These are phyloP conservation scores for Hydropsyche tenuis DNA, from an alignment of 1,140 invertebrate genomes.

Conservation along the genomic window DNA sequence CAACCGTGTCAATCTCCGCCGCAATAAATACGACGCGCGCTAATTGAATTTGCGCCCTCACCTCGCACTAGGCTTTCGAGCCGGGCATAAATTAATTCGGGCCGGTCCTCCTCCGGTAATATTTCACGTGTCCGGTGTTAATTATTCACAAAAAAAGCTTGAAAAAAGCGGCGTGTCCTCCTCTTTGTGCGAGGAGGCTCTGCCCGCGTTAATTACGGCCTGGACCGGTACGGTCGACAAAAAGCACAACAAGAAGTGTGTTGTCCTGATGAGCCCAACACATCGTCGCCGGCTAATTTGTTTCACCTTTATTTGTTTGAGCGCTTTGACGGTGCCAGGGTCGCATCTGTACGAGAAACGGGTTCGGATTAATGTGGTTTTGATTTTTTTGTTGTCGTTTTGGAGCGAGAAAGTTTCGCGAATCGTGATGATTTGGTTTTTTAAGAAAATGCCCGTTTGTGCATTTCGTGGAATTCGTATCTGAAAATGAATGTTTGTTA, in stretches of 20 bases:
- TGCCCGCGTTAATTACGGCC: slow-evolving; percentile 31
- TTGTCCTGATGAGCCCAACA: slow-evolving; percentile 43
- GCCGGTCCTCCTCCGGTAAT: background rate
- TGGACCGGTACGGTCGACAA: slow-evolving; percentile 18
- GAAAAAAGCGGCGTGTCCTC: background rate
- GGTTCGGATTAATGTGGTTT: too few relatives aligned
- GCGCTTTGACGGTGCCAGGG: slow-evolving; percentile 30
- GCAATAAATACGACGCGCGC: too few relatives aligned
- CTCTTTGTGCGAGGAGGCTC: background rate
- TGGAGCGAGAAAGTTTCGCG: too few relatives aligned
- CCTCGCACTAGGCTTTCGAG: too few relatives aligned
- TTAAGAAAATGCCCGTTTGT: too few relatives aligned
- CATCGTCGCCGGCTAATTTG: slow-evolving; percentile 46
- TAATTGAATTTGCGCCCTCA: too few relatives aligned
- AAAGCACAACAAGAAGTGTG: slow-evolving; percentile 20
- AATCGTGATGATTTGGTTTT: too few relatives aligned
- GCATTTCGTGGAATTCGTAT: too few relatives aligned
- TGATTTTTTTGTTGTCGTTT: too few relatives aligned
- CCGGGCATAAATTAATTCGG: background rate
- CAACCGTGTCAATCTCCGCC: too few relatives aligned
- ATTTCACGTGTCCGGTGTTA: slow-evolving; percentile 8
- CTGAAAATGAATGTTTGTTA: too few relatives aligned
- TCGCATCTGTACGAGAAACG: background rate
- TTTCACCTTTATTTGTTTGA: slow-evolving; percentile 50
- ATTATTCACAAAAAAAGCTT: slow-evolving; percentile 23